phyloP scores from a whole-genome alignment of 1,140 invertebrate species.

The Meloidogyne hapla region DNA sequence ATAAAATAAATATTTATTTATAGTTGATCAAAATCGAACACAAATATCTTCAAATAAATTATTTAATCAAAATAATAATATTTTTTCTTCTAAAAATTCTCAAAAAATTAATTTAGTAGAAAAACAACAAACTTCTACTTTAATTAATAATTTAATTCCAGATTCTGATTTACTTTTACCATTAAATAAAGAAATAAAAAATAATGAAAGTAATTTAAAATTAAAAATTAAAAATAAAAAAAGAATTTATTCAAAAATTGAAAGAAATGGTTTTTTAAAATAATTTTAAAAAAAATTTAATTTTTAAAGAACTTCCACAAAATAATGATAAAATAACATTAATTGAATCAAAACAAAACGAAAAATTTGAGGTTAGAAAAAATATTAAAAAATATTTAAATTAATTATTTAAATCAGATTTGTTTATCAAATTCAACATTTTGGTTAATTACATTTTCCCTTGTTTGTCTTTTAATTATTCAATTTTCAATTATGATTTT shows the following conservation, averaged over 20 bases:
- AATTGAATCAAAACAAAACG: not conserved
- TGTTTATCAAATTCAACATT: slow-evolving; percentile 1
- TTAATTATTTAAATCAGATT: not conserved
- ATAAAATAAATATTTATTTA: not conserved
- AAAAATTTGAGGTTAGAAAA: not conserved
- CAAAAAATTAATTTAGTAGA: not conserved
- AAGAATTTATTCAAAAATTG: not conserved
- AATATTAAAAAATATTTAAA: not conserved
- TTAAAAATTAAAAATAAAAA: not conserved
- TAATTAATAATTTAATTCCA: slow-evolving; percentile 1
- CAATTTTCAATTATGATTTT: not conserved
- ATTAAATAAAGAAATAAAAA: not conserved
- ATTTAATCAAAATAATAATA: no score
- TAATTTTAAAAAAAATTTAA: not conserved
- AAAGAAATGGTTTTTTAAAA: not conserved
- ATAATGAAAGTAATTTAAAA: not conserved
- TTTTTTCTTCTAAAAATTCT: not conserved
- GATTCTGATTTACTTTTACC: not conserved
- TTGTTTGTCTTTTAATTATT: not conserved
- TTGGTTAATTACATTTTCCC: slow-evolving; percentile 6
- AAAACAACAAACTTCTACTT: not conserved
- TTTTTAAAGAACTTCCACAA: not conserved
- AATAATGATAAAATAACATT: not conserved
- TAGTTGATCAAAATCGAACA: slow-evolving; percentile 6
- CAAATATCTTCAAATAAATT: not conserved